Base-by-base conservation (phyloP, 2,113 vertebrate species). In the Anguilla japonica region DNA sequence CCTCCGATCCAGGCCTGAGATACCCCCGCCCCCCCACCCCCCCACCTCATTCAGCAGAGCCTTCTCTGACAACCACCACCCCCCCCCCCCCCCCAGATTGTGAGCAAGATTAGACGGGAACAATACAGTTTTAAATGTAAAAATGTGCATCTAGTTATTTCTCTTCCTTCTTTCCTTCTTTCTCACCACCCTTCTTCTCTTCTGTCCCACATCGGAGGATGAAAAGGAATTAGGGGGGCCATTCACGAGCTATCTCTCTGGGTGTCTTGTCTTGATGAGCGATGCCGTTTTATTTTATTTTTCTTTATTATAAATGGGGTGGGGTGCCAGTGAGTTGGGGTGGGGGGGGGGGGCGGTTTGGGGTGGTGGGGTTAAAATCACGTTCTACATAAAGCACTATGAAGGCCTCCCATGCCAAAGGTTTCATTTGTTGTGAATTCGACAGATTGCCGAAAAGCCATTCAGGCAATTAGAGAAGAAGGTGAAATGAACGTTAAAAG, bases 81-180 rank as follows among this genome's bases (percentile, higher is more conserved):
- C 56, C 82, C 82, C 82, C 86, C 92, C 91, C 34, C 94, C 93
- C 96, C 97, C 98, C 96, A 95, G 97, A 98, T 97, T 97, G 97
- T 99, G 97, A 97, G 97, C 97, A 97, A 98, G 97, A 98, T 99
- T 99, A 99, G 95, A 96, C 94, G 87, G 91, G 96, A 97, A 98
- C 97, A 98, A 98, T 97, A 96, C 96, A 96, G 97, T 97, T 98
- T 96, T 97, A 97, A 97, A 97, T 96, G 96, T 97, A 96, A 98
- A 98, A 96, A 97, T 98, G 97, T 98, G 98, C 97, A 97, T 98
- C 97, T 97, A 94, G 91, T 94, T 94, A 96, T 92, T 94, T 95
- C 92, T 92, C 90, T 85, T 96, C 95, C 4, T 43, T 22, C 57
- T 46, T 85, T 96, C 95, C 4, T 43, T 22, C 57, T 46, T 95